These are phyloP conservation scores for Anas flavirostris DNA, from an alignment of 2,797 vertebrate species.

Conservation along the genomic window DNA sequence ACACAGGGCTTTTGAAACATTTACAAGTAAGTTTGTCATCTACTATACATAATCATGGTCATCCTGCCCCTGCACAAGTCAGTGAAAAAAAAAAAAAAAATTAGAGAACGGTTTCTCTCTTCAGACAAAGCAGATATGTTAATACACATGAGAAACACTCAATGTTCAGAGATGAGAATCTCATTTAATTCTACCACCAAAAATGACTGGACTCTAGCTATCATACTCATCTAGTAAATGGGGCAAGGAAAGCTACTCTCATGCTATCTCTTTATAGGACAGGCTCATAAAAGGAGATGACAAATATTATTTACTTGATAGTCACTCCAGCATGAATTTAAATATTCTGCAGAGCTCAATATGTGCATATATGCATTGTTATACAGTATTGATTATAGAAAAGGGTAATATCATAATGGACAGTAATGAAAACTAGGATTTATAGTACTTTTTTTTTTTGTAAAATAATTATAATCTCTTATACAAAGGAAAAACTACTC, in stretches of 20 bases:
- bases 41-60: background rate
- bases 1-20: background rate
- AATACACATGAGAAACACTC: background rate
- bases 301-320: slow-evolving; percentile 27
- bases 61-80: background rate
- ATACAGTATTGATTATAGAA: background rate
- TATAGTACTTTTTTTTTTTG: background rate
- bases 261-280: background rate
- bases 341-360: slow-evolving; percentile 7
- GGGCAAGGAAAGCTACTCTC: slow-evolving; percentile 15
- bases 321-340: background rate
- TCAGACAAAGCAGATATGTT: background rate
- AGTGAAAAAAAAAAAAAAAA: background rate
- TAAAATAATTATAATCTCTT: background rate
- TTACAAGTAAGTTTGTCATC: background rate
- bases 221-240: slow-evolving; percentile 12
- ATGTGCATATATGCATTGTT: background rate
- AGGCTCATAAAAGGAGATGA: slow-evolving; percentile 7
- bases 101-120: slow-evolving; percentile 2
- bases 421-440: background rate
- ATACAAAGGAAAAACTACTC: background rate
- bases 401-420: background rate
- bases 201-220: background rate
- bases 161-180: background rate
- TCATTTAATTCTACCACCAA: slow-evolving; percentile 2